Evolutionary conservation across 2,888 invertebrate genomes (phyloP).

Genomic region (Rhagonycha fulva): DNA sequence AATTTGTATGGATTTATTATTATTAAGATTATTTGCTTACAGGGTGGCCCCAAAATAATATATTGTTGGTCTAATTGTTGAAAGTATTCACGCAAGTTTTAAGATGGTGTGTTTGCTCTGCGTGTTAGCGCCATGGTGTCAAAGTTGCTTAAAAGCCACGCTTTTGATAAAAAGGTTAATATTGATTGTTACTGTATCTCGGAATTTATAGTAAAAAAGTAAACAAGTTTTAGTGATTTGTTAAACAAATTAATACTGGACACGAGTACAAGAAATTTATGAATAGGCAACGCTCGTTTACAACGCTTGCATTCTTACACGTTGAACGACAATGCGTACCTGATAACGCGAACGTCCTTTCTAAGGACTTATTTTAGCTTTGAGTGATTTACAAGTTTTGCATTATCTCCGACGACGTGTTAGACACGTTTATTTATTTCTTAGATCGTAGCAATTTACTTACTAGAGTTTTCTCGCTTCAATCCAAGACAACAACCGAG

Average conservation of each 20-base stretch:
- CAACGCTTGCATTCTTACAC: slow-evolving; percentile 29
- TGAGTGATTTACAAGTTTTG: slow-evolving; percentile 21
- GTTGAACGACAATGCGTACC: slow-evolving; percentile 31
- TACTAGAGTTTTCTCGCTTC: neutral
- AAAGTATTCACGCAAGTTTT: neutral
- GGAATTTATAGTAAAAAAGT: neutral
- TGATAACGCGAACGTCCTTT: slow-evolving; percentile 33
- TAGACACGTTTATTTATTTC: neutral
- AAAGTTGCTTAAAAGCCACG: neutral
- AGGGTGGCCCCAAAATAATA: neutral
- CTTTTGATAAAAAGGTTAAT: neutral
- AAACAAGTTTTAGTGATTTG: neutral
- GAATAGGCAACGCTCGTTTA: slow-evolving; percentile 26
- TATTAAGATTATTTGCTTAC: neutral
- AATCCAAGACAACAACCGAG: neutral
- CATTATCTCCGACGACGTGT: neutral
- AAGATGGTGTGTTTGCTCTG: neutral
- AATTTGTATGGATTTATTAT: neutral
- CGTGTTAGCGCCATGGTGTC: neutral
- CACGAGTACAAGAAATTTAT: slow-evolving; percentile 24
- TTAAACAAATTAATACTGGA: slow-evolving; percentile 24
- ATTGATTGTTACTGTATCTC: neutral
- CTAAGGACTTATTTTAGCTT: slow-evolving; percentile 28
- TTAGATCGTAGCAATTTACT: neutral
- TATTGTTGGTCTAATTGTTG: neutral